Conservation (phyloP, 2,797 vertebrate species). For the Xiphophorus birchmanni region DNA sequence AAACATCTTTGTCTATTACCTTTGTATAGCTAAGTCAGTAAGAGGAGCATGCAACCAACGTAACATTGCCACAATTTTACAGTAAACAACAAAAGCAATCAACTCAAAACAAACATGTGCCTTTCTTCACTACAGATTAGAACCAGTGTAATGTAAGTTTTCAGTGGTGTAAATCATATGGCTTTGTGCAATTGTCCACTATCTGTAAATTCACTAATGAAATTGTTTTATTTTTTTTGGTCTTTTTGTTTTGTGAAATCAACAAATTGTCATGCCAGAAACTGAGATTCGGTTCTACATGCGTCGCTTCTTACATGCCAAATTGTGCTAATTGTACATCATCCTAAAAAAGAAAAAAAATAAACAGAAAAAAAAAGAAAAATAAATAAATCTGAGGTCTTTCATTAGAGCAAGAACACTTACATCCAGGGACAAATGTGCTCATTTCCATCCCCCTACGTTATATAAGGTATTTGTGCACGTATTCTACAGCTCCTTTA, state of each 20-base stretch:
- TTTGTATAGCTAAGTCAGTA: constrained; percentile 85
- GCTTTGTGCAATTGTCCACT: constrained; percentile 80
- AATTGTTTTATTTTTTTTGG: constrained; percentile 73
- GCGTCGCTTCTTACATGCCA: constrained; percentile 91
- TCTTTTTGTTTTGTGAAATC: constrained; percentile 79
- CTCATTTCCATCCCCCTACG: constrained; percentile 75
- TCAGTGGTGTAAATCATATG: constrained; percentile 74
- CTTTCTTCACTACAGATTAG: constrained; percentile 77
- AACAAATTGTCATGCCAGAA: constrained; percentile 91
- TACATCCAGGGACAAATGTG: constrained; percentile 80
- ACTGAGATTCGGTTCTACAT: constrained; percentile 90
- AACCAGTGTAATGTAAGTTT: constrained; percentile 74
- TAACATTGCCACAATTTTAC: constrained; percentile 85
- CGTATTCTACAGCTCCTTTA: constrained; percentile 73
- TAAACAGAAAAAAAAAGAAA: constrained; percentile 43
- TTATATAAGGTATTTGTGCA: constrained; percentile 76
- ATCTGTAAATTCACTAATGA: constrained; percentile 71
- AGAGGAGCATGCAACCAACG: constrained; percentile 90
- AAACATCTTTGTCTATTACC: constrained; percentile 85
- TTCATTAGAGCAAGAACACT: constrained; percentile 78
- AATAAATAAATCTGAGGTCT: constrained; percentile 70
- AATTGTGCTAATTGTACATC: constrained; percentile 85
- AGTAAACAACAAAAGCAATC: constrained; percentile 82
- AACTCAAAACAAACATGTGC: constrained; percentile 79
- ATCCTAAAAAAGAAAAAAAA: constrained; percentile 73